phyloP scores from a whole-genome alignment of 2,888 invertebrate species.

The Digitonthophagus gazella region DNA sequence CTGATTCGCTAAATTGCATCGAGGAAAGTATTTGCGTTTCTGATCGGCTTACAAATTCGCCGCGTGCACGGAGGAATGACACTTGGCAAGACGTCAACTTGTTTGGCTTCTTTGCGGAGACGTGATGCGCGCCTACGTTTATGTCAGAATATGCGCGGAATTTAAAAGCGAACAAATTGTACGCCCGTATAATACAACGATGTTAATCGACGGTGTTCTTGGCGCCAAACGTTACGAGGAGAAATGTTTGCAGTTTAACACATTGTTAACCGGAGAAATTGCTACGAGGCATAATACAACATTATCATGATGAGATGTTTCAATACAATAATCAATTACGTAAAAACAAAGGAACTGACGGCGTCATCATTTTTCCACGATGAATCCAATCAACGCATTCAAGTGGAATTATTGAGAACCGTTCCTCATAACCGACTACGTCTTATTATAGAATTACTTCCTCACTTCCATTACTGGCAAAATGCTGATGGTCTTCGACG shows the following conservation, averaged over 20 bases:
- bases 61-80: background rate
- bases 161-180: background rate
- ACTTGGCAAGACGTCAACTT: background rate
- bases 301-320: background rate
- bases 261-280: background rate
- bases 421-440: background rate
- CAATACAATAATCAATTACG: background rate
- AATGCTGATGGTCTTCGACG: background rate
- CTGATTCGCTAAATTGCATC: background rate
- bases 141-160: background rate
- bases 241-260: too few species aligned
- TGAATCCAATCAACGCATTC: background rate
- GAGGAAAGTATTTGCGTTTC: background rate
- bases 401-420: background rate
- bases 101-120: background rate
- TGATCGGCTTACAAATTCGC: background rate
- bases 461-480: background rate
- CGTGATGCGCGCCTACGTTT: background rate
- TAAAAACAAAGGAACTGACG: background rate
- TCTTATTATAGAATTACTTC: background rate
- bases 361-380: background rate
- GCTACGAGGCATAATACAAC: background rate
- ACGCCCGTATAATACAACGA: background rate
- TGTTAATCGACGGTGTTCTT: background rate
- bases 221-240: background rate